phyloP scores from a whole-genome alignment of 2,888 invertebrate genomes.

The Macrosiphum euphorbiae region DNA sequence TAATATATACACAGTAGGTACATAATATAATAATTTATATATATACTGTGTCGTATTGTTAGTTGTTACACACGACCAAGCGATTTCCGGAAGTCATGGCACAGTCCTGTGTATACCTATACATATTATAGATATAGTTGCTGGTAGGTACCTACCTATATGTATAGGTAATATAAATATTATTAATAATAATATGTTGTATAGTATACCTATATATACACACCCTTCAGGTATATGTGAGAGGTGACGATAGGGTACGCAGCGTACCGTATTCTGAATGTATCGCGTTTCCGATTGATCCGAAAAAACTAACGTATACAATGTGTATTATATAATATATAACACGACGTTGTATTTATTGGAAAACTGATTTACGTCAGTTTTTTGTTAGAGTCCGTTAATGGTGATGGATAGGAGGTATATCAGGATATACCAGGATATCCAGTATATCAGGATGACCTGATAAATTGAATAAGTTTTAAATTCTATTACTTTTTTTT shows the following conservation, averaged over 20 bases:
- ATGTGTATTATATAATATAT: background rate
- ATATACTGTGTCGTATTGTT: background rate
- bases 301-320: background rate
- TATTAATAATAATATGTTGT: background rate
- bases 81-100: constrained; percentile 1
- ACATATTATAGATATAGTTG: background rate
- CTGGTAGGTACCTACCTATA: background rate
- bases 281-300: constrained; percentile 12
- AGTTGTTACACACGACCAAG: background rate
- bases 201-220: background rate
- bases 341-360: background rate
- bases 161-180: background rate
- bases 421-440: too few species aligned
- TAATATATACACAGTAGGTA: background rate
- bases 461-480: too few species aligned
- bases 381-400: background rate
- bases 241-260: background rate
- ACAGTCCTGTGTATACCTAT: background rate
- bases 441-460: too few species aligned
- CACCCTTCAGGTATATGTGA: background rate
- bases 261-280: too few species aligned
- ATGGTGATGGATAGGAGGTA: background rate
- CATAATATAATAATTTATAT: background rate
- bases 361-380: background rate
- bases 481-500: too few species aligned